Conservation (phyloP, 2,797 vertebrate genomes). For the Pangasius krempfi region DNA sequence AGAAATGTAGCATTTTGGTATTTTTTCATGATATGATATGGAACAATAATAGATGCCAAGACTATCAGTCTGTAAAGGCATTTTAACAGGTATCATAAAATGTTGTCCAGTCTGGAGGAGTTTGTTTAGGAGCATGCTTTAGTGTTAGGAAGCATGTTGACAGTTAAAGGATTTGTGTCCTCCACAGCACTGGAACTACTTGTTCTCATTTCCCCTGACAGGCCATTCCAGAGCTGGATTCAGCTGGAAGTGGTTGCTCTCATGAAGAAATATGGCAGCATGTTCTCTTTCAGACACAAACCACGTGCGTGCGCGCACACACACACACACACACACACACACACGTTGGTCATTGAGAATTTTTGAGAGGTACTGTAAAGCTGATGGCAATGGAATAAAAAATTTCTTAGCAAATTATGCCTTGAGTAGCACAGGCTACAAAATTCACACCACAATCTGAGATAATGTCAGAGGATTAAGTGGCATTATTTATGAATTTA, state of each 20-base stretch:
- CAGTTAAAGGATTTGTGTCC: constrained; percentile 74
- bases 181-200: constrained; percentile 72
- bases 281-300: constrained; percentile 59
- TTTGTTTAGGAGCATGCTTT: constrained; percentile 53
- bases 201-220: constrained; percentile 80
- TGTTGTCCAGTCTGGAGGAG: constrained; percentile 39
- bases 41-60: background rate
- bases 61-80: background rate
- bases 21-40: background rate
- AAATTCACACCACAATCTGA: background rate
- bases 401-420: background rate
- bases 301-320: background rate
- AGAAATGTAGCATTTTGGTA: background rate
- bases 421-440: background rate
- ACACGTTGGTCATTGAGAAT: background rate
- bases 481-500: background rate
- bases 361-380: constrained; percentile 1
- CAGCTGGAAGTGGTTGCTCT: constrained; percentile 75
- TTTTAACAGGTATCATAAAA: constrained; percentile 18
- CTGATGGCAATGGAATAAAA: background rate
- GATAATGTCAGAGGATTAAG: background rate
- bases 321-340: background rate
- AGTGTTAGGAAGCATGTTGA: constrained; percentile 67
- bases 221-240: constrained; percentile 78
- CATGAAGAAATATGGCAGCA: constrained; percentile 83